phyloP scores from a whole-genome alignment of 2,888 invertebrate genomes.

The Hedya salicella region DNA sequence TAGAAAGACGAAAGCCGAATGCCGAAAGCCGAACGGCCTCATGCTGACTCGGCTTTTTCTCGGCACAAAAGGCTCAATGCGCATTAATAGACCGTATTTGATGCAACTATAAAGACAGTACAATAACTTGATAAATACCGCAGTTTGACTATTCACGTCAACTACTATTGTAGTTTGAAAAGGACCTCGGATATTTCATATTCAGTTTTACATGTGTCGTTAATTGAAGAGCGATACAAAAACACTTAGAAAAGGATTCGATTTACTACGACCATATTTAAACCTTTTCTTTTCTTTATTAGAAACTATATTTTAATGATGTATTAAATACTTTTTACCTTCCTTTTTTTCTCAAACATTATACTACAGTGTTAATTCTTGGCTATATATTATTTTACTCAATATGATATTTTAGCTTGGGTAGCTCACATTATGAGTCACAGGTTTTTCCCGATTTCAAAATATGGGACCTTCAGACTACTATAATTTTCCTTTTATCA shows the following conservation, averaged over 20 bases:
- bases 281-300: no score
- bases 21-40: slow-evolving; percentile 58
- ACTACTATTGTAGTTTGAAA: slow-evolving; percentile 50
- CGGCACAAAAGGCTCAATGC: slow-evolving; percentile 65
- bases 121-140: slow-evolving; percentile 75
- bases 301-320: no score
- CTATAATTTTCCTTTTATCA: no score
- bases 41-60: slow-evolving; percentile 67
- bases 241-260: slow-evolving; percentile 9
- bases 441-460: no score
- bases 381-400: no score
- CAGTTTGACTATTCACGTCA: slow-evolving; percentile 49
- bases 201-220: slow-evolving; percentile 28
- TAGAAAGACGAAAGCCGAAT: slow-evolving; percentile 63
- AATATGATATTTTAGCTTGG: no score
- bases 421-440: no score
- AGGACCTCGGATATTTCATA: slow-evolving; percentile 47
- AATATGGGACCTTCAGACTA: no score
- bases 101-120: slow-evolving; percentile 65
- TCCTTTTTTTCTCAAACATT: no score
- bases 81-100: slow-evolving; percentile 71
- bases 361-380: no score
- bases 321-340: neutral
- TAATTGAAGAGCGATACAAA: slow-evolving; percentile 3
- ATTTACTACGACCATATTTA: neutral